phyloP scores from a whole-genome alignment of 2,888 invertebrate genomes.

The Ophion obscuratus region DNA sequence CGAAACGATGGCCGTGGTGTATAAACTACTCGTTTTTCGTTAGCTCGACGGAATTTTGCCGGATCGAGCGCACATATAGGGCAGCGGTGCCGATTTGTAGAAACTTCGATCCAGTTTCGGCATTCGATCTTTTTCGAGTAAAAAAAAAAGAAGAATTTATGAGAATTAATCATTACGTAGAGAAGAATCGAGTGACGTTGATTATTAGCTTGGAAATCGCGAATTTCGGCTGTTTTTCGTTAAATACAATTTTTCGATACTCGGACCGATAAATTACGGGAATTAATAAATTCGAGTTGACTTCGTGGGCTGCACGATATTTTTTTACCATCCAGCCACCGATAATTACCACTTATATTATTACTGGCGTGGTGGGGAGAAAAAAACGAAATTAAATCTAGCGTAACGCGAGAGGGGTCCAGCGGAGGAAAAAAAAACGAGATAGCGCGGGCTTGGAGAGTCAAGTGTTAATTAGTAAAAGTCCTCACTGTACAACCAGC shows the following conservation, averaged over 20 bases:
- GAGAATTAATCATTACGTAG: background rate
- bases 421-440: constrained; percentile 24
- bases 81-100: background rate
- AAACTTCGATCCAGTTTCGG: constrained; percentile 15
- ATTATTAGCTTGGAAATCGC: background rate
- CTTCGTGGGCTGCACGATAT: background rate
- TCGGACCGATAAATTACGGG: background rate
- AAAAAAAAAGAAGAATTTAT: background rate
- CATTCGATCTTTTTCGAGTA: background rate
- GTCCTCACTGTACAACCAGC: constrained; percentile 65
- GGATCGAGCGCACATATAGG: background rate
- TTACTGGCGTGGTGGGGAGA: constrained; percentile 62
- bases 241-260: background rate
- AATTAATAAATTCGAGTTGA: background rate
- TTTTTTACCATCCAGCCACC: constrained; percentile 24
- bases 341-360: constrained; percentile 12
- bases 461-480: constrained; percentile 70
- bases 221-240: background rate
- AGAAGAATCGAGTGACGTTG: background rate
- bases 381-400: constrained; percentile 52
- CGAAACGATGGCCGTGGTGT: constrained; percentile 8
- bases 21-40: constrained; percentile 10
- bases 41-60: constrained; percentile 15
- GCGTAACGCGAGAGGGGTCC: constrained; percentile 41
- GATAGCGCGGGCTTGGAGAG: constrained; percentile 58